phyloP scores from a whole-genome alignment of 2,113 vertebrate genomes.

The Centropristis striata region DNA sequence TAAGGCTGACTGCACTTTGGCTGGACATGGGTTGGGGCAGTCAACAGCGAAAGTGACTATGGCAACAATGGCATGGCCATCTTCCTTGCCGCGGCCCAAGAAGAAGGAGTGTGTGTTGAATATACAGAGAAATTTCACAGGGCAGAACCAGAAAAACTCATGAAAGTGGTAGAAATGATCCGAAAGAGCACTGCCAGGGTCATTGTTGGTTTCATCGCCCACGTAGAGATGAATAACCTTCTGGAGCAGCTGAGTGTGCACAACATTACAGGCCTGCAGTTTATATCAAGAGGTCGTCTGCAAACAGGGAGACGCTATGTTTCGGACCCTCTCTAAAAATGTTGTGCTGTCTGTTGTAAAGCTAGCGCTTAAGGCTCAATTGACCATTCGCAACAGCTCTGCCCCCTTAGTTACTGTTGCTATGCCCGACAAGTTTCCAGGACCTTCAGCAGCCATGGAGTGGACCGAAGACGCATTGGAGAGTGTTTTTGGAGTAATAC shows the following conservation, averaged over 20 bases:
- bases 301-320: too few relatives aligned
- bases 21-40: conserved; percentile 85
- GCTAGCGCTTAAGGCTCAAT: too few relatives aligned
- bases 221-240: conserved; percentile 81
- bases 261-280: conserved; percentile 82
- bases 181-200: conserved; percentile 76
- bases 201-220: conserved; percentile 80
- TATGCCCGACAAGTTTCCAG: too few relatives aligned
- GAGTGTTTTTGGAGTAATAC: too few relatives aligned
- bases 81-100: conserved; percentile 75
- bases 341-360: too few relatives aligned
- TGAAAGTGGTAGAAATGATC: conserved; percentile 80
- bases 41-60: conserved; percentile 84
- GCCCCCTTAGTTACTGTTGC: too few relatives aligned
- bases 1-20: too few relatives aligned
- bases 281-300: too few relatives aligned
- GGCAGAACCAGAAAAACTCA: conserved; percentile 72
- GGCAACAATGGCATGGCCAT: conserved; percentile 86
- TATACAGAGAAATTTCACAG: conserved; percentile 80
- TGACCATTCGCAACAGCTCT: too few relatives aligned
- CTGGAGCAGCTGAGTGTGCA: conserved; percentile 76
- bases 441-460: too few relatives aligned
- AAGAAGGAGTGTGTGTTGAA: conserved; percentile 83
- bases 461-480: too few relatives aligned
- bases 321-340: too few relatives aligned